These are phyloP conservation scores for Amaurobius ferox DNA, from an alignment of 2,888 invertebrate genomes.

Conservation along the genomic window DNA sequence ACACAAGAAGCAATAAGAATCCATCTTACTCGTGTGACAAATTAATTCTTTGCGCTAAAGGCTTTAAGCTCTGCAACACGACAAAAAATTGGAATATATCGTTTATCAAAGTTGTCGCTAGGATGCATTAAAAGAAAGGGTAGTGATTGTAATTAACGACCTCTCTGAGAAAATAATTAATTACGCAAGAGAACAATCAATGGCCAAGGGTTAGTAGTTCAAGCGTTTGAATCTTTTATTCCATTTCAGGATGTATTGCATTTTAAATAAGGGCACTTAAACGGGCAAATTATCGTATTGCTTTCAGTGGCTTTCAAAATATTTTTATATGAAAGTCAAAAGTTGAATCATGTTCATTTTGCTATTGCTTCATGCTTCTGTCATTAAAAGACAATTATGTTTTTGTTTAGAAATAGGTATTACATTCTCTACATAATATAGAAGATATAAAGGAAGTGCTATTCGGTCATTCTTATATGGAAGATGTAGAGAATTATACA, in stretches of 20 bases:
- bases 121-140: conserved; percentile 10
- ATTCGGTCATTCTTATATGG: no score
- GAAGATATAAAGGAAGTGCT: no score
- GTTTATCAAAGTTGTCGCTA: conserved; percentile 14
- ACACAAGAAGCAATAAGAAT: conserved; percentile 6
- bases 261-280: not conserved
- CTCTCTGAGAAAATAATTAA: conserved; percentile 13
- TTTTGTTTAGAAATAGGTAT: no score
- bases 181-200: not conserved
- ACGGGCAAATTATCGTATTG: not conserved
- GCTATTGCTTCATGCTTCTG: not conserved
- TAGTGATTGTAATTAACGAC: conserved; percentile 18
- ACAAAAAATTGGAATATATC: conserved; percentile 7
- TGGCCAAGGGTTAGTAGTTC: conserved; percentile 14
- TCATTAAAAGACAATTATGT: no score
- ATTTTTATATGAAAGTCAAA: not conserved
- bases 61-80: not conserved
- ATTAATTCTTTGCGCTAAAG: conserved; percentile 10
- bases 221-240: conserved; percentile 12
- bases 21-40: conserved; percentile 6
- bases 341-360: no score
- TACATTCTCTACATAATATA: no score
- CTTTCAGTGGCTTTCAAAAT: not conserved
- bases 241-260: not conserved
- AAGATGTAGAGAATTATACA: no score